Base-by-base conservation (phyloP, 2,797 vertebrate species). In the Semaprochilodus insignis region DNA sequence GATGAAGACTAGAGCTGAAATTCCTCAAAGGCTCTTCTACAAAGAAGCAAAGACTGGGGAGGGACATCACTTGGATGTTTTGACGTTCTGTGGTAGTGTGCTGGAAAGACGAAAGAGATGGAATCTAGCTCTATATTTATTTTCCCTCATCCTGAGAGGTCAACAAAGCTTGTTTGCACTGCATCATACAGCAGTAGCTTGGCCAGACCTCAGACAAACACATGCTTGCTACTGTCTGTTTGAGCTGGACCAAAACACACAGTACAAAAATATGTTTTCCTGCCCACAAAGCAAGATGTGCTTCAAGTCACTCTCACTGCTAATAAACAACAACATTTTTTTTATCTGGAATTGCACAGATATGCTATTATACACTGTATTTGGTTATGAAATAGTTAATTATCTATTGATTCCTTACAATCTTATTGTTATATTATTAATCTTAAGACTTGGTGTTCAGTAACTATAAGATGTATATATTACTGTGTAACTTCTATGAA, bases 161-260 rank as follows among this genome's bases (percentile, higher is more conserved):
- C 88, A 90, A 88, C 92, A 87, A 87, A 88, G 86, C 88, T 76
- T 75, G 83, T 77, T 79, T 81, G 63, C 72, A 31, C 73, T 85
- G 81, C 52, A 81, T 85, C 81, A 79, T 40, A 87, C 65, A 51
- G 77, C 81, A 79, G 80, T 82, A 82, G 84, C 52, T 31, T 57
- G 51, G 52, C 36, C 80, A 90, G 88, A 89, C 84, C 25, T 60
- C 78, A 54, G 82, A 86, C 87, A 91, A 90, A 90, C 85, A 89
- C 17, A 0, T 69, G 91, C 87, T 87, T 86, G 13, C 86, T 83
- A 63, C 71, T 51, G n/a, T 77, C 62, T 82, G 78, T 80, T 70
- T 84, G 48, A n/a, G 4, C 72, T 72, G 82, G 84, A 90, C 86
- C 88, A 89, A 81, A 78, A 81, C 65, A 77, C 73, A 80, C 34